phyloP scores from a whole-genome alignment of 2,797 vertebrate species.

The Poliocrania exsul region DNA sequence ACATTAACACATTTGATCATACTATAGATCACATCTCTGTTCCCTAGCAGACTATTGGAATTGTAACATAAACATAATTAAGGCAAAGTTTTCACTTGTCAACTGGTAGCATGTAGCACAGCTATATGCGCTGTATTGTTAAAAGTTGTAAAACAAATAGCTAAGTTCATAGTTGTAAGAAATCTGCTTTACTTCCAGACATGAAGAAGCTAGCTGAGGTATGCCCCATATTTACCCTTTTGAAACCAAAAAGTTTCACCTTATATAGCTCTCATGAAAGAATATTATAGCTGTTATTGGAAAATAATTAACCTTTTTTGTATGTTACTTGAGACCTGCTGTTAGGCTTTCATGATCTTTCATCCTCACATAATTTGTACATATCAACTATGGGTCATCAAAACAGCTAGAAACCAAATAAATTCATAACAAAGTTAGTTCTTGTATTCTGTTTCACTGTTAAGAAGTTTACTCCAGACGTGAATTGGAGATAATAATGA shows the following conservation, averaged over 20 bases:
- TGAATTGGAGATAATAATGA: too few species aligned
- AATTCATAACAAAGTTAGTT: background rate
- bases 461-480: background rate
- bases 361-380: background rate
- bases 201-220: conserved; percentile 1
- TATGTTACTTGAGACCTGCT: background rate
- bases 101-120: background rate
- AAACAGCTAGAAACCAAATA: background rate
- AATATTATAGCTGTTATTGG: background rate
- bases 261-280: background rate
- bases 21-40: conserved; percentile 47
- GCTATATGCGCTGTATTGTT: conserved; percentile 15
- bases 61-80: conserved; percentile 48
- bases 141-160: conserved; percentile 39
- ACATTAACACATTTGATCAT: conserved; percentile 43
- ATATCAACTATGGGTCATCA: background rate
- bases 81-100: conserved; percentile 55
- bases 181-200: background rate
- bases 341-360: background rate
- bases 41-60: conserved; percentile 30
- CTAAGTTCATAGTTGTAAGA: background rate
- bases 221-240: background rate
- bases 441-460: background rate
- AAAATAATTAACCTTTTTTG: background rate
- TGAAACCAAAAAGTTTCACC: background rate